Evolutionary conservation across 2,797 vertebrate species (phyloP).

Genomic region (Pseudotriccus pelzelni): DNA sequence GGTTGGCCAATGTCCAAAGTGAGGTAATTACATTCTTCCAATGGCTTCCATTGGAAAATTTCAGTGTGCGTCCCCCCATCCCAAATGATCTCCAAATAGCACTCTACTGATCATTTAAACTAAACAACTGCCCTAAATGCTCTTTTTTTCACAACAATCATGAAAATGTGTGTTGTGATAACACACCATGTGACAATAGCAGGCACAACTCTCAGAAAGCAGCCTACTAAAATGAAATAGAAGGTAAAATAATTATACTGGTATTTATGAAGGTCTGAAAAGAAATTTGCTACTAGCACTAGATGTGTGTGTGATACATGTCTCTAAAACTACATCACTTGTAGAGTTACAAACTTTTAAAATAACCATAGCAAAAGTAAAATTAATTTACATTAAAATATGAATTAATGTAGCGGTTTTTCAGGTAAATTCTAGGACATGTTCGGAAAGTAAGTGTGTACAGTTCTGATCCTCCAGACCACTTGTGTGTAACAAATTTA

Average conservation of each 20-base stretch:
- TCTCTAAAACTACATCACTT: background rate
- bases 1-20: slow-evolving; percentile 55
- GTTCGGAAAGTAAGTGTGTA: background rate
- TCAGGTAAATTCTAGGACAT: background rate
- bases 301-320: accelerated
- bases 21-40: slow-evolving; percentile 60
- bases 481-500: background rate
- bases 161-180: background rate
- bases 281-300: background rate
- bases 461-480: background rate
- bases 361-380: background rate
- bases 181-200: background rate
- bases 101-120: slow-evolving; percentile 41
- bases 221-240: background rate
- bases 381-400: background rate
- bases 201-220: background rate
- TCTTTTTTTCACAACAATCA: background rate
- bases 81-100: slow-evolving; percentile 32
- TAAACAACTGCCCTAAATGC: slow-evolving; percentile 25
- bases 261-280: background rate
- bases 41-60: slow-evolving; percentile 16
- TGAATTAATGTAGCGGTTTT: background rate
- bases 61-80: background rate
- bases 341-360: background rate
- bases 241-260: background rate